These are phyloP conservation scores for Pyrocephalus nanus DNA, from an alignment of 2,797 vertebrate species.

Conservation along the genomic window DNA sequence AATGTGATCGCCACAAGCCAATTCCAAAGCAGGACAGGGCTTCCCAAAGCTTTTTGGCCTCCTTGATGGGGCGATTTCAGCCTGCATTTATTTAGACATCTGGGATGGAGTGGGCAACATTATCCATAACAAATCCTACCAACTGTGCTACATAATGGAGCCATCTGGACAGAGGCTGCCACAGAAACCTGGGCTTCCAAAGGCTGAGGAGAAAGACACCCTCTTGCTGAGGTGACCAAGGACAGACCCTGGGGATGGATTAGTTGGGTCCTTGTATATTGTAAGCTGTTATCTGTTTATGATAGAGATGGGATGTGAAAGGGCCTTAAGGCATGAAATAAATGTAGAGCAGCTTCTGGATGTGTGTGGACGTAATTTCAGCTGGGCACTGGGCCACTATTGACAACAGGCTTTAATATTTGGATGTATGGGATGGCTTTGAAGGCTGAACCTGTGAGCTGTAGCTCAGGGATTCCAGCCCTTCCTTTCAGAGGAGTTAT, in stretches of 20 bases:
- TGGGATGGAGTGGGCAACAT: background rate
- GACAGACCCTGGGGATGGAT: fast-evolving
- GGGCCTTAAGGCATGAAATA: background rate
- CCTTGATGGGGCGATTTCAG: background rate
- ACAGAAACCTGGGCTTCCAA: fast-evolving
- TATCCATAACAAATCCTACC: background rate
- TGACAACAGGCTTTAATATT: background rate
- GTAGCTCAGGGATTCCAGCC: background rate
- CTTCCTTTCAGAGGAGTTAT: background rate
- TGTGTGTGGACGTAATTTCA: fast-evolving
- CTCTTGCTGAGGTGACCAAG: background rate
- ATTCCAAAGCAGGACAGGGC: background rate
- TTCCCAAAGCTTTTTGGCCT: background rate
- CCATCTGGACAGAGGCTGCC: background rate
- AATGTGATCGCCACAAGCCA: background rate
- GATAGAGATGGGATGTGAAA: fast-evolving
- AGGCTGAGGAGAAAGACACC: background rate
- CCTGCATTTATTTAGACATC: background rate
- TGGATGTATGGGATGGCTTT: background rate
- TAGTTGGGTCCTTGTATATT: fast-evolving
- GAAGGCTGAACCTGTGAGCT: background rate
- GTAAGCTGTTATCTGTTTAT: background rate
- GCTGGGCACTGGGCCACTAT: background rate
- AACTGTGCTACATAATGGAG: background rate
- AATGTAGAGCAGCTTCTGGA: background rate